Evolutionary conservation across 2,797 vertebrate species (phyloP), one percentile per base, ranked within the genome.

Genomic region (Pseudotriccus pelzelni): DNA sequence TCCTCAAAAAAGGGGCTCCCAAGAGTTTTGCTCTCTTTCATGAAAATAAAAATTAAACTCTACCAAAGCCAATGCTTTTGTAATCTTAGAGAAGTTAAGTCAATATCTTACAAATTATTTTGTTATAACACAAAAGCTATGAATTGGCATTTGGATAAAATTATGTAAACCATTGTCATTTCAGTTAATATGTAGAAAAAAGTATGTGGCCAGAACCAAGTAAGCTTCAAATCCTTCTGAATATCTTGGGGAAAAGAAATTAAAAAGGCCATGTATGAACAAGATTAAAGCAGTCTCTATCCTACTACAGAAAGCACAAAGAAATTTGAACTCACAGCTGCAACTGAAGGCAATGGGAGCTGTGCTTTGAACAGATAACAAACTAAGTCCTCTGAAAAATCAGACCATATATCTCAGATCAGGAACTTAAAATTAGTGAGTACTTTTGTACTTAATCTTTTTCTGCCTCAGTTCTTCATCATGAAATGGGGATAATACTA

Each of bases 281-380:
- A 2, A 84, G 80, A 95, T 94, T 91, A 96, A 95, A 94, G 87
- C 89, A 62, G 47, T 37, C 56, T 88, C 87, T 86, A 37, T 89
- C 79, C 0, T 1, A 86, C 53, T 39, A 95, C 78, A 93, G 91
- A 88, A 92, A 91, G 78, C 82, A 93, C 94, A 94, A 96, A 94
- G 87, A 97, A 91, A 95, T 86, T 58, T 90, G 89, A 93, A 92
- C 94, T 96, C 92, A 49, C 95, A 96, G 89, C 95, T 97, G 95
- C 91, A 92, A 84, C 39, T 0, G 3, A 87, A 96, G 84, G 94
- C 93, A 84, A 84, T 60, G 69, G 66, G 69, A 95, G 74, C 73
- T 86, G 84, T 86, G 87, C 94, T 96, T 96, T 97, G 92, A 97
- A 93, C 94, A 93, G 89, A 95, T 86, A 91, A 94, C 79, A 94